Base-by-base conservation (phyloP, 2,888 invertebrate genomes). In the Synergus gifuensis region DNA sequence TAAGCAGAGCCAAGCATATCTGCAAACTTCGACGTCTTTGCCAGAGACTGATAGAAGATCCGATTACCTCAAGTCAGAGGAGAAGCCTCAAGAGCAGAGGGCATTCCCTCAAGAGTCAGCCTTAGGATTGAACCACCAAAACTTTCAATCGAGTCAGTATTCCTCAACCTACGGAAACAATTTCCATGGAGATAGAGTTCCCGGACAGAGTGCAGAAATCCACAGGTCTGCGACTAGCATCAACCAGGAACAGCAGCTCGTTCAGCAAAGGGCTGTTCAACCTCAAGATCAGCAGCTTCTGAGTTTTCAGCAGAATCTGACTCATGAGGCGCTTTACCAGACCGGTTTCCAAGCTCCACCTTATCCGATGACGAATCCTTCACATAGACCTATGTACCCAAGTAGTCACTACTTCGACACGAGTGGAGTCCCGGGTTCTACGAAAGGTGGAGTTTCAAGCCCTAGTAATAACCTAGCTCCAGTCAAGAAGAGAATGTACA, bases 401-500 rank as follows among this genome's bases (percentile, higher is more conserved):
- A 88, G 89, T 78, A 54, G 16, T 16, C 73, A 49, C 36, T 92
- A 92, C 77, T 92, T 91, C 67, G 92, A 92, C 63, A 83, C 91
- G 5, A 88, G 88, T 54, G 66, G 80, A 11, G 60, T 86, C 8
- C 78, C 84, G 22, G 85, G 79, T 18, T 78, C 86, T 1, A 54
- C 83, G 0, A 76, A 78, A 11, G 81, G 82, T 12, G 36, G 82
- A 4, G 76, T 83, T n/a, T 85, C 81, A 5, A 82, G 83, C 3
- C 79, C 87, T 0, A 76, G 84, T 2, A 85, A 88, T 63, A 89
- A 85, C 78, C 82, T 91, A 11, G 85, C 90, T 2, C 90, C 92
- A 4, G 90, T 89, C 0, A 92, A 92, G 77, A 92, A 92, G 77
- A 89, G 92, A 1, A 88, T 88, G 78, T 92, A 92, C 83, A 91